Conservation (phyloP, 2,113 vertebrate species). For the Gambusia affinis region DNA sequence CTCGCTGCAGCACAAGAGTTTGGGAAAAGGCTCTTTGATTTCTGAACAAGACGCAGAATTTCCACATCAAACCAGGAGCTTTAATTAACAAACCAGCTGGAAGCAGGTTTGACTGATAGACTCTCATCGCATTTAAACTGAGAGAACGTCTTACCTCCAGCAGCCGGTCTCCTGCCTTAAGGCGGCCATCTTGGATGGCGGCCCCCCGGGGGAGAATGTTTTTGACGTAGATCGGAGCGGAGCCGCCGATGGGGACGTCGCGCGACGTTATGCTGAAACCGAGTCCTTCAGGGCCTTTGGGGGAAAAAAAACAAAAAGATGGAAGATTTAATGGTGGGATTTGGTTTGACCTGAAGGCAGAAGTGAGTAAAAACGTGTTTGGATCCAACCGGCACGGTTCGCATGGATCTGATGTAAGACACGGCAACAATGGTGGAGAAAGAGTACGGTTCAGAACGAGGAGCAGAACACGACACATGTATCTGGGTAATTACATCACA, state of each 20-base stretch:
- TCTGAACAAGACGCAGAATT: not conserved
- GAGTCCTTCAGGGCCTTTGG: slow-evolving; percentile 92
- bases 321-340: not conserved
- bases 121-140: not conserved
- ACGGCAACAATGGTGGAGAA: not conserved
- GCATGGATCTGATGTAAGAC: slow-evolving; percentile 18
- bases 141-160: slow-evolving; percentile 84
- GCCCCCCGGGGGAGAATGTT: slow-evolving; percentile 96
- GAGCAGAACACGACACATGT: not conserved
- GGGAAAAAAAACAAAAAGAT: not conserved
- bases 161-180: slow-evolving; percentile 93
- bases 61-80: slow-evolving; percentile 15
- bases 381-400: not conserved
- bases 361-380: not conserved
- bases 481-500: not conserved
- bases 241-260: slow-evolving; percentile 94
- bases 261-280: slow-evolving; percentile 98
- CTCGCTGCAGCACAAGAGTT: not conserved
- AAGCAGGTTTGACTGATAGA: not conserved
- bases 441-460: not conserved
- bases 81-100: slow-evolving; percentile 15
- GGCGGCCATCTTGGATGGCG: slow-evolving; percentile 94
- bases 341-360: slow-evolving; percentile 1
- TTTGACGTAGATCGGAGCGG: slow-evolving; percentile 96
- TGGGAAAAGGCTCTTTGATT: slow-evolving; percentile 25